These are phyloP conservation scores for Limonius californicus DNA, from an alignment of 1,140 invertebrate genomes.

Conservation along the genomic window DNA sequence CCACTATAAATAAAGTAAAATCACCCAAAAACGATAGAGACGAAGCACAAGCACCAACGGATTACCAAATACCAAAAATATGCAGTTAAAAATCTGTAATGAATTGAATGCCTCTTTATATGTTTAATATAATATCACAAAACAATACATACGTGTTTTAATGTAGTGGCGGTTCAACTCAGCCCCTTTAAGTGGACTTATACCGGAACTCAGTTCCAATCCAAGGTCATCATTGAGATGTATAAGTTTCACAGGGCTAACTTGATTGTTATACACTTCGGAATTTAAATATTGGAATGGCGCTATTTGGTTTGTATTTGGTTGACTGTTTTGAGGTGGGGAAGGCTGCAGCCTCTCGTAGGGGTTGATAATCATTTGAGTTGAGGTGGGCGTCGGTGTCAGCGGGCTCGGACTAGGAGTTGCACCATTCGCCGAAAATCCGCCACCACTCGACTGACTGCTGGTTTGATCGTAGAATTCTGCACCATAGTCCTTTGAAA, in stretches of 20 bases:
- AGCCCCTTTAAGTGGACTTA: constrained; percentile 35
- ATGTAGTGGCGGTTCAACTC: constrained; percentile 29
- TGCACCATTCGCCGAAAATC: constrained; percentile 34
- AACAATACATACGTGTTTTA: constrained; percentile 33
- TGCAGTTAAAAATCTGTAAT: too few relatives aligned
- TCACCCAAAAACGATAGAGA: too few relatives aligned
- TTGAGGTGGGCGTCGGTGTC: constrained; percentile 25
- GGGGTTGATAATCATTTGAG: constrained; percentile 9
- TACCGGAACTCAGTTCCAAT: constrained; percentile 31
- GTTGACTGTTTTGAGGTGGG: constrained; percentile 13
- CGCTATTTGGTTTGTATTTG: constrained; percentile 22
- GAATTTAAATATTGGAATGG: constrained; percentile 48
- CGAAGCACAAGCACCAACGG: too few relatives aligned
- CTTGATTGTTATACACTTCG: constrained; percentile 45
- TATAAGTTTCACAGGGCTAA: constrained; percentile 47
- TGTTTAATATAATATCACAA: background rate
- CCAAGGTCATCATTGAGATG: constrained; percentile 51
- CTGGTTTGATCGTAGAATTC: constrained; percentile 45
- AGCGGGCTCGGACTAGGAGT: constrained; percentile 41
- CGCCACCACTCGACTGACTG: constrained; percentile 43
- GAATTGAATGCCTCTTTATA: too few relatives aligned
- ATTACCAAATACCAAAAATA: too few relatives aligned
- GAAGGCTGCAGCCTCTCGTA: constrained; percentile 17
- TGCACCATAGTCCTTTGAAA: constrained; percentile 29
- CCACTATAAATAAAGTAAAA: too few relatives aligned